These are phyloP conservation scores for Lagenorhynchus albirostris DNA, from an alignment of 2,113 vertebrate genomes.

Conservation along the genomic window DNA sequence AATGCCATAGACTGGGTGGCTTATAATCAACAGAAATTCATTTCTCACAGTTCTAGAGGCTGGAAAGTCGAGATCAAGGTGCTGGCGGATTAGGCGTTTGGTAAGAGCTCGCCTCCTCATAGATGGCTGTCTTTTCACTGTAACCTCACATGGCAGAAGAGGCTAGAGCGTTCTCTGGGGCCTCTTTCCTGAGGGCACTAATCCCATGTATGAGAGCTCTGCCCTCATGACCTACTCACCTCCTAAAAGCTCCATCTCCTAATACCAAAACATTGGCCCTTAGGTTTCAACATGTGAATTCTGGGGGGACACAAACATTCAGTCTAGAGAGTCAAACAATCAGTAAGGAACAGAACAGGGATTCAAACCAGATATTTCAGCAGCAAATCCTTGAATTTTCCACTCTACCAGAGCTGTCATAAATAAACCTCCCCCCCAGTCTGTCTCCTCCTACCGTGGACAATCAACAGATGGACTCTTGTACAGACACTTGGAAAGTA, in stretches of 20 bases:
- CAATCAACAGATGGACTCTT: background rate
- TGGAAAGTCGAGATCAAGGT: background rate
- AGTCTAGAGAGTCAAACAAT: background rate
- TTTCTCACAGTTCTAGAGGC: background rate
- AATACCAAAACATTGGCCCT: background rate
- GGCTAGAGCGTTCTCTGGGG: background rate
- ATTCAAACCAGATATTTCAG: background rate
- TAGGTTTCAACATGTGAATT: background rate
- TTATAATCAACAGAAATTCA: background rate
- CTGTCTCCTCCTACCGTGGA: accelerated
- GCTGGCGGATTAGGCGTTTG: background rate
- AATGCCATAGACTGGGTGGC: background rate
- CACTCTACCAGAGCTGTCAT: too few species aligned
- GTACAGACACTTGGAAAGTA: background rate
- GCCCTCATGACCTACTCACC: background rate
- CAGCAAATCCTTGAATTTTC: background rate
- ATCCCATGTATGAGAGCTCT: background rate
- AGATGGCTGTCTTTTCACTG: background rate
- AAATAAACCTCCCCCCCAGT: background rate
- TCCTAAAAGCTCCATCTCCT: background rate
- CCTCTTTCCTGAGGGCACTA: background rate
- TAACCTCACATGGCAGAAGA: background rate
- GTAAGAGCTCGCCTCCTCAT: background rate
- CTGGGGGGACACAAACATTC: background rate
- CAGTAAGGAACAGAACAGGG: background rate